phyloP scores from a whole-genome alignment of 1,140 invertebrate species.

The Polyergus mexicanus region DNA sequence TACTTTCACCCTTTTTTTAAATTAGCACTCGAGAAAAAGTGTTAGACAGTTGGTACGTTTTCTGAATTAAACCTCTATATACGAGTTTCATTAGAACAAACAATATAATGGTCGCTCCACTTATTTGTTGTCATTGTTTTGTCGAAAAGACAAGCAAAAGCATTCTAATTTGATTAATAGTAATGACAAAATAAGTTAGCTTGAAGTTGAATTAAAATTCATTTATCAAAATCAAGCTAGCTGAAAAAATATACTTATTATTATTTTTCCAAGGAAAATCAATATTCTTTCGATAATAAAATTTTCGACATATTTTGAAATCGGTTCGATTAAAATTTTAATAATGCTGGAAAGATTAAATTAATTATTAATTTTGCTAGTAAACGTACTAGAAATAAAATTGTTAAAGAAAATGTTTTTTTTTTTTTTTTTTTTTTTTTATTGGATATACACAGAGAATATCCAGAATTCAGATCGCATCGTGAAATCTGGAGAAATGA shows the following conservation, averaged over 20 bases:
- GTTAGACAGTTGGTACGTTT: slow-evolving; percentile 21
- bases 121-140: slow-evolving; percentile 23
- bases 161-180: not conserved
- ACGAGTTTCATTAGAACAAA: slow-evolving; percentile 56
- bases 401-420: not conserved
- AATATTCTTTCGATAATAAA: not conserved
- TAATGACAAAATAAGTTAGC: not conserved
- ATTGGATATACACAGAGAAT: not conserved
- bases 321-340: not conserved
- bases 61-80: slow-evolving; percentile 44
- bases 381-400: not conserved
- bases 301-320: not conserved
- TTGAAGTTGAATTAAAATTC: not conserved
- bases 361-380: not conserved
- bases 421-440: not conserved
- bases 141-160: not conserved
- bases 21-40: slow-evolving; percentile 54
- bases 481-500: slow-evolving; percentile 55
- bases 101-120: slow-evolving; percentile 27
- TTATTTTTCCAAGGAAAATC: not conserved
- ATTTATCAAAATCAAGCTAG: not conserved
- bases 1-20: slow-evolving; percentile 69
- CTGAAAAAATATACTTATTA: not conserved
- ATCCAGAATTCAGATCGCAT: slow-evolving; percentile 1
- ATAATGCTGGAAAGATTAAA: not conserved